A percentile compares a stretch with the other conserved stretches of the same genome.
Evolutionary conservation across 2,113 vertebrate species (phyloP).

Genomic region (Pseudopipra pipra): DNA sequence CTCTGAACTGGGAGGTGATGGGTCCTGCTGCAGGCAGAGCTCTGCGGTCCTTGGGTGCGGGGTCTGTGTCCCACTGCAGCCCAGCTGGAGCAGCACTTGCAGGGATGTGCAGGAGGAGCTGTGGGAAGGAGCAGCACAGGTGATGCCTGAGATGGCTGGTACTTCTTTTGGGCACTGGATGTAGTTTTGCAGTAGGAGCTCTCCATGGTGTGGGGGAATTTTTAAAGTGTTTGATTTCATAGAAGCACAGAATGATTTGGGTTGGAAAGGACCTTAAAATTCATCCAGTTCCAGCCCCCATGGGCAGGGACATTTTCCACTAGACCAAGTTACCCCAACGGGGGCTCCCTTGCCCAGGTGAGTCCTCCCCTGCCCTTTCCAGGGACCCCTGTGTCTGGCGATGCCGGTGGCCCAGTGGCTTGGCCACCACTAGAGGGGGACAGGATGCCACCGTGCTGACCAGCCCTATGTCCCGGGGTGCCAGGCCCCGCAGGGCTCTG

Average conservation of each 20-base stretch:
- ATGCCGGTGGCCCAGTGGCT: background rate
- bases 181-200: background rate
- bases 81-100: background rate
- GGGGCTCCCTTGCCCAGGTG: background rate
- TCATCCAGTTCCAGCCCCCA: background rate
- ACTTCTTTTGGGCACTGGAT: background rate
- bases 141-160: background rate
- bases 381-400: rapidly evolving
- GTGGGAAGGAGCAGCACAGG: background rate
- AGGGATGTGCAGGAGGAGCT: background rate
- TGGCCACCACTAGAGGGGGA: slow-evolving; percentile 27
- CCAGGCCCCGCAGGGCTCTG: background rate
- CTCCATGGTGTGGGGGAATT: background rate
- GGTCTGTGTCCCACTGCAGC: background rate
- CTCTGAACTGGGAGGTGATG: background rate
- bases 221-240: background rate
- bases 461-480: background rate
- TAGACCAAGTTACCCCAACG: background rate
- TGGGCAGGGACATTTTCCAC: background rate
- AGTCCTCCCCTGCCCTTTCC: background rate
- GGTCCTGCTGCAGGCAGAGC: background rate
- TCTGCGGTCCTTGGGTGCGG: rapidly evolving
- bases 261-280: background rate
- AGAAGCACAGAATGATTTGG: background rate
- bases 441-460: slow-evolving; percentile 5